phyloP scores from a whole-genome alignment of 1,140 invertebrate species.

The Apocrypta bakeri region DNA sequence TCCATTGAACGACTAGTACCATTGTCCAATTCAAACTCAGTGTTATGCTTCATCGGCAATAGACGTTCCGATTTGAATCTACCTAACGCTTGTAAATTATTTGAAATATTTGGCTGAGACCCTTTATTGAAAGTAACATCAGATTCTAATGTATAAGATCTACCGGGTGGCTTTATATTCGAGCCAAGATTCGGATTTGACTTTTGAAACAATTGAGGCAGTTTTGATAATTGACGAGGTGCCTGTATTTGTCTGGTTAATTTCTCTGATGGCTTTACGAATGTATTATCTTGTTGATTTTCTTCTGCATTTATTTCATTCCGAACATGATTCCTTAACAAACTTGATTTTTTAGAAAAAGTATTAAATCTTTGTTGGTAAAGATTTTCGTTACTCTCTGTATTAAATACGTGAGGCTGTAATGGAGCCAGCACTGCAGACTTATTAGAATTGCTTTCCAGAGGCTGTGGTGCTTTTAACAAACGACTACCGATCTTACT shows the following conservation, averaged over 20 bases:
- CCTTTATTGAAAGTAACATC: slow-evolving; percentile 62
- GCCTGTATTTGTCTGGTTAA: slow-evolving; percentile 51
- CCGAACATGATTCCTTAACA: slow-evolving; percentile 44
- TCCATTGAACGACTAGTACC: slow-evolving; percentile 67
- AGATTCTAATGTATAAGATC: slow-evolving; percentile 49
- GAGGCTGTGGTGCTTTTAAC: neutral
- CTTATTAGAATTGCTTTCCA: slow-evolving; percentile 13
- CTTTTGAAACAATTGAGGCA: slow-evolving; percentile 69
- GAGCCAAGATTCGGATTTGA: slow-evolving; percentile 71
- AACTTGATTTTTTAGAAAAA: slow-evolving; percentile 56
- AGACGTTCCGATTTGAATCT: slow-evolving; percentile 64
- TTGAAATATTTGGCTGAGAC: slow-evolving; percentile 62
- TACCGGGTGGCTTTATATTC: slow-evolving; percentile 46
- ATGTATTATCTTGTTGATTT: slow-evolving; percentile 49
- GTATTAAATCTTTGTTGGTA: slow-evolving; percentile 58
- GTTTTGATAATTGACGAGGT: slow-evolving; percentile 61
- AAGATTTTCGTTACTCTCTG: slow-evolving; percentile 30
- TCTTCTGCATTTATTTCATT: slow-evolving; percentile 42
- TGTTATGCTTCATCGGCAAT: slow-evolving; percentile 53
- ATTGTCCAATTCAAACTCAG: slow-evolving; percentile 53
- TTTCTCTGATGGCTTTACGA: slow-evolving; percentile 53
- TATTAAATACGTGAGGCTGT: neutral
- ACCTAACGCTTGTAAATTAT: slow-evolving; percentile 54
- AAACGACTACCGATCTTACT: slow-evolving; percentile 34
- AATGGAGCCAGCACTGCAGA: neutral